A percentile compares a stretch with the other conserved stretches of the same genome.
These are phyloP conservation scores for Motacilla tschutschensis DNA, from an alignment of 2,113 vertebrate species.

Conservation along the genomic window DNA sequence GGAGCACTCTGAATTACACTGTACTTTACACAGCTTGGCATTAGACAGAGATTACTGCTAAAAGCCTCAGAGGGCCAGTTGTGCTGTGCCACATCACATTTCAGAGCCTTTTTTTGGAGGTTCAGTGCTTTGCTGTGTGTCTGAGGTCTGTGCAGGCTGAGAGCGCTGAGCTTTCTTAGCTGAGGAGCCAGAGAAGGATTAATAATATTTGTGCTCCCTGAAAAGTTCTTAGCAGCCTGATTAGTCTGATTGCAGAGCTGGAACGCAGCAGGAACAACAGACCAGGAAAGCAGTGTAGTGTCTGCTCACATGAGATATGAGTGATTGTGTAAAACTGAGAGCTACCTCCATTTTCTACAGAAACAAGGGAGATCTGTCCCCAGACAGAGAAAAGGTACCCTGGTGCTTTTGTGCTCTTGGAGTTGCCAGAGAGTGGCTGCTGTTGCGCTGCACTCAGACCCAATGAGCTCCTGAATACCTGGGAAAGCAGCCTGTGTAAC, in stretches of 20 bases:
- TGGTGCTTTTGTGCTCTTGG: not conserved
- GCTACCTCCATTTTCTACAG: not conserved
- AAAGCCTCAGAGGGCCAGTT: not conserved
- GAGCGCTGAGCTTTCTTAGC: not conserved
- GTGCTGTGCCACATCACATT: not conserved
- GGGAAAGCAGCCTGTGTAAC: rapidly evolving
- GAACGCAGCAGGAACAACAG: not conserved
- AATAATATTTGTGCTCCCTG: not conserved
- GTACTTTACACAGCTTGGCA: not conserved
- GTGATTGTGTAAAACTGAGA: not conserved
- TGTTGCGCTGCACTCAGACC: not conserved
- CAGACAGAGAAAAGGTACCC: not conserved
- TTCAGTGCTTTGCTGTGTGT: not conserved
- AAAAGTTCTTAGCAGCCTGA: not conserved
- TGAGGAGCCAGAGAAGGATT: not conserved
- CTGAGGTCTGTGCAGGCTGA: not conserved
- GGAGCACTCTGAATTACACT: not conserved
- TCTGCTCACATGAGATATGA: not conserved
- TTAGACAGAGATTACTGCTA: not conserved
- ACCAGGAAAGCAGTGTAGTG: not conserved
- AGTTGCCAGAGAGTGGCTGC: not conserved
- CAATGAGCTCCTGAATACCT: not conserved
- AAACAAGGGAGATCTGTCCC: not conserved
- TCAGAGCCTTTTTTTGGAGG: not conserved
- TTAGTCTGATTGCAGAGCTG: not conserved